Conservation (phyloP, 2,797 vertebrate genomes). For the Esox masquinongy region DNA sequence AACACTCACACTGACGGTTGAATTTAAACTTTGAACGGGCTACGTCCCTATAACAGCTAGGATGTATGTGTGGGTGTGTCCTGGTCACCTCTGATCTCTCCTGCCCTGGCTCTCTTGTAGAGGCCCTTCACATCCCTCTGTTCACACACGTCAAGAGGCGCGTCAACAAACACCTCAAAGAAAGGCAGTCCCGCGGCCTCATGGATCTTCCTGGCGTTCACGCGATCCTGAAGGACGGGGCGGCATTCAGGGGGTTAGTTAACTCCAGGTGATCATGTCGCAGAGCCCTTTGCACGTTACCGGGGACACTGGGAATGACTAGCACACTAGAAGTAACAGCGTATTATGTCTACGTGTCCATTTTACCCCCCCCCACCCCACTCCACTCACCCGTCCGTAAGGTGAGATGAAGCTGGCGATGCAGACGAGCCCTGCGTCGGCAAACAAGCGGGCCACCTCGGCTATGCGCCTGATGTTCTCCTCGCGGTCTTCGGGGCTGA, state of each 20-base stretch:
- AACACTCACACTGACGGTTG: too few species aligned
- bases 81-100: conserved; percentile 92
- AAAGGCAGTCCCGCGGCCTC: conserved; percentile 93
- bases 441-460: conserved; percentile 95
- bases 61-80: too few species aligned
- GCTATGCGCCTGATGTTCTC: conserved; percentile 97
- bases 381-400: conserved; percentile 83
- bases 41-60: too few species aligned
- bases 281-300: too few species aligned
- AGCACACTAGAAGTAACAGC: not conserved
- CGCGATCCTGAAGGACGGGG: conserved; percentile 81
- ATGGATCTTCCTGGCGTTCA: conserved; percentile 93
- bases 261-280: too few species aligned
- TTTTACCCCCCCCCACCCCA: not conserved
- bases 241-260: not conserved
- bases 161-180: conserved; percentile 98
- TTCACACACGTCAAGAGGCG: conserved; percentile 94
- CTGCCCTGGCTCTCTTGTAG: conserved; percentile 95
- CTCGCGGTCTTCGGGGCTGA: conserved; percentile 94
- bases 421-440: conserved; percentile 95
- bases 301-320: not conserved
- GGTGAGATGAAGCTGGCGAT: conserved; percentile 98
- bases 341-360: not conserved
- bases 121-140: conserved; percentile 97
- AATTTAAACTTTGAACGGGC: too few species aligned